Conservation (phyloP, 1,140 invertebrate genomes). For the Aradophagus sp. region DNA sequence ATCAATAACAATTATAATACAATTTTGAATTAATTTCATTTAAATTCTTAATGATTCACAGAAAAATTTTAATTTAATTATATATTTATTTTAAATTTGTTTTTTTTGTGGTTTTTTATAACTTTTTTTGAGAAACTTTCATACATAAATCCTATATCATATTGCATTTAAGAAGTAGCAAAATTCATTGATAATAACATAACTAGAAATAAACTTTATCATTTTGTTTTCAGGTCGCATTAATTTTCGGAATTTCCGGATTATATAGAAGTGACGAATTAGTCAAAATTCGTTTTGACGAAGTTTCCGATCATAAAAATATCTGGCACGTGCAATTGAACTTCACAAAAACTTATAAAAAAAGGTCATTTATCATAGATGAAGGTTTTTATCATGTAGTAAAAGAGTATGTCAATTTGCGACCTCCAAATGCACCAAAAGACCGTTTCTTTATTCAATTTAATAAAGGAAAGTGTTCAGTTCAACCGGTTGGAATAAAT, state of each 20-base stretch:
- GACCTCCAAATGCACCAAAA: background rate
- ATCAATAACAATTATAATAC: too few relatives aligned
- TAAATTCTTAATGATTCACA: too few relatives aligned
- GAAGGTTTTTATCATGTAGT: background rate
- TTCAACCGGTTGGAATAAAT: background rate
- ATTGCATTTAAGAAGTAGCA: background rate
- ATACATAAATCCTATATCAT: too few relatives aligned
- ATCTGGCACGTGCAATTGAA: background rate
- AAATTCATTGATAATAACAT: background rate
- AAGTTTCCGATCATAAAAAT: background rate
- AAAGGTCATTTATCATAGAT: background rate
- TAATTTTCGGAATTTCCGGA: background rate
- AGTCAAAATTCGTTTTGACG: background rate
- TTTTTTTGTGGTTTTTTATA: too few relatives aligned
- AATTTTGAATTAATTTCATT: too few relatives aligned
- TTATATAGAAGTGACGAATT: background rate
- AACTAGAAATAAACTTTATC: background rate
- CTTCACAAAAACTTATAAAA: background rate
- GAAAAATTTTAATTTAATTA: too few relatives aligned
- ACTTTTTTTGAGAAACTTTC: too few relatives aligned
- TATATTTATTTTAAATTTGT: too few relatives aligned
- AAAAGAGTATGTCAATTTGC: background rate
- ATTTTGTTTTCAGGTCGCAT: background rate
- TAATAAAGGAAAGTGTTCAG: background rate
- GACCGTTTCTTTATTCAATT: background rate